A percentile compares a stretch with the other conserved stretches of the same genome.
phyloP scores from a whole-genome alignment of 1,140 invertebrate genomes.

The Neodiprion fabricii region DNA sequence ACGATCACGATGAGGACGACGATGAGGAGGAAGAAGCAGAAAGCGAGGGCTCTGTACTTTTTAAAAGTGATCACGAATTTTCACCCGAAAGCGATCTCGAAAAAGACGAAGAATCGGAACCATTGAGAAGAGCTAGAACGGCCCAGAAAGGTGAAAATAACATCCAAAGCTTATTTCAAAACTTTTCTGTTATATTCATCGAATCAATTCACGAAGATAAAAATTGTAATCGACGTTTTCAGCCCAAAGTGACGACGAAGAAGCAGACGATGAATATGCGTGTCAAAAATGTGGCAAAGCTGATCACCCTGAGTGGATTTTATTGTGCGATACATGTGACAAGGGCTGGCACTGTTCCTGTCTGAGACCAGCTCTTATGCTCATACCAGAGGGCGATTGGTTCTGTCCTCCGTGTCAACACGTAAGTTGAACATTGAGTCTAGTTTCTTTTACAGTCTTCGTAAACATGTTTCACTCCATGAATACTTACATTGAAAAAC shows the following conservation, averaged over 20 bases:
- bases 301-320: conserved; percentile 95
- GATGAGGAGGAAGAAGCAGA: conserved; percentile 70
- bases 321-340: conserved; percentile 94
- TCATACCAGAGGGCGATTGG: conserved; percentile 97
- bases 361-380: conserved; percentile 85
- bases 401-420: conserved; percentile 96
- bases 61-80: conserved; percentile 91
- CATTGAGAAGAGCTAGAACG: conserved; percentile 72
- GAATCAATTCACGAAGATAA: not conserved
- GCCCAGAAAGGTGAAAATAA: conserved; percentile 62
- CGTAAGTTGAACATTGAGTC: conserved; percentile 54
- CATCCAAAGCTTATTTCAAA: conserved; percentile 8
- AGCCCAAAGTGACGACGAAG: conserved; percentile 65
- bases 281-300: conserved; percentile 88
- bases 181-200: conserved; percentile 5
- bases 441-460: not conserved
- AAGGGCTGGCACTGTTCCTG: conserved; percentile 95
- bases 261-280: conserved; percentile 70
- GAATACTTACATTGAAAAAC: conserved; percentile 8
- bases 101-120: conserved; percentile 63
- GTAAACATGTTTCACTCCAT: not conserved
- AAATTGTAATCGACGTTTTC: conserved; percentile 38
- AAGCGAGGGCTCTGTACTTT: conserved; percentile 68
- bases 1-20: conserved; percentile 70
- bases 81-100: conserved; percentile 79